These are phyloP conservation scores for Motacilla alba DNA, from an alignment of 2,113 vertebrate species.

Conservation along the genomic window DNA sequence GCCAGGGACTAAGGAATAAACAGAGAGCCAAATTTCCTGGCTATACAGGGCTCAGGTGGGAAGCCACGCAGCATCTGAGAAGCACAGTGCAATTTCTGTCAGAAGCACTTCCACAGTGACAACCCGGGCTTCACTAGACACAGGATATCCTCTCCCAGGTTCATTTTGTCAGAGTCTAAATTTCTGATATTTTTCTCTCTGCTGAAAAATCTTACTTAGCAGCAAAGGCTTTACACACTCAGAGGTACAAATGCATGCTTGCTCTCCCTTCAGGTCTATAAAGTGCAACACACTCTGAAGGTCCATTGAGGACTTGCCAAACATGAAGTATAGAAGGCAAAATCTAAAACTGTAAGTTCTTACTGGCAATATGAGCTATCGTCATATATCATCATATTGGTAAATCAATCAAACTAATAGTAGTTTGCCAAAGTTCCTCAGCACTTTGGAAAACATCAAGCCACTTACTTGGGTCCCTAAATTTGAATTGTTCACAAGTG, in stretches of 20 bases:
- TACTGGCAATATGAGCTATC: not conserved
- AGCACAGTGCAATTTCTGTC: not conserved
- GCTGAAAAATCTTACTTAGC: not conserved
- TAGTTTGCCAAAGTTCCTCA: not conserved
- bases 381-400: not conserved
- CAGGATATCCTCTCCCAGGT: not conserved
- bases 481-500: not conserved
- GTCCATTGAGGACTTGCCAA: not conserved
- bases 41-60: too few relatives aligned
- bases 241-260: not conserved
- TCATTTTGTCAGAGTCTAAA: not conserved
- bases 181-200: not conserved
- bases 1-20: not conserved
- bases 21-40: not conserved
- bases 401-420: not conserved
- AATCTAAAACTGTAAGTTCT: not conserved
- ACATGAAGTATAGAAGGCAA: not conserved
- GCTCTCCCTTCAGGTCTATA: not conserved
- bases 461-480: not conserved
- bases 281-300: not conserved
- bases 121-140: not conserved
- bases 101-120: not conserved
- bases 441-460: not conserved
- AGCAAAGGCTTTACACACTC: not conserved
- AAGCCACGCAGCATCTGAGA: accelerated